A percentile compares a stretch with the other conserved stretches of the same genome.
Conservation (phyloP, 2,113 vertebrate genomes). For the Perca schrenkii region DNA sequence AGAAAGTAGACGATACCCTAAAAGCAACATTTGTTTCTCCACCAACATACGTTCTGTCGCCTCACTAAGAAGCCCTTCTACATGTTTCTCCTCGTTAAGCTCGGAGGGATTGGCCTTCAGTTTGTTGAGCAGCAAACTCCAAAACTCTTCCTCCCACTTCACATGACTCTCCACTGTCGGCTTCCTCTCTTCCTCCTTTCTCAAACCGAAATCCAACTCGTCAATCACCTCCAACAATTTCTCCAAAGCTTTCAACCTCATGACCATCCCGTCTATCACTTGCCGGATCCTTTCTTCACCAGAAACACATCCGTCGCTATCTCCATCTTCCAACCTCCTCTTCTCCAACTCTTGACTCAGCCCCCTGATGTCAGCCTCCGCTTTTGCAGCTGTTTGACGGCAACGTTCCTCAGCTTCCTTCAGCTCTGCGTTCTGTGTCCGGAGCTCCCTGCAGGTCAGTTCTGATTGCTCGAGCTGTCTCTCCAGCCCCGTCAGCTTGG, state of each 20-base stretch:
- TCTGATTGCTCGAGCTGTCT: conserved; percentile 51
- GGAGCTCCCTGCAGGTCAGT: conserved; percentile 48
- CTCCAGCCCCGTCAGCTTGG: conserved; percentile 59
- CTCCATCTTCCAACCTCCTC: conserved; percentile 4
- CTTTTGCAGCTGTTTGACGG: conserved; percentile 19
- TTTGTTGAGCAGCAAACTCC: conserved; percentile 53
- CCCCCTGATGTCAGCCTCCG: conserved; percentile 42
- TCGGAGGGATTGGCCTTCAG: conserved; percentile 31
- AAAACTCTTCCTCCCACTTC: conserved; percentile 68
- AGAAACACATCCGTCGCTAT: conserved; percentile 1
- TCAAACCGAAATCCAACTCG: conserved; percentile 33
- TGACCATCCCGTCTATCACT: conserved; percentile 48
- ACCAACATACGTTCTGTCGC: conserved; percentile 40
- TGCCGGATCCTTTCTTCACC: conserved; percentile 59
- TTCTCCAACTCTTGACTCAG: conserved; percentile 36
- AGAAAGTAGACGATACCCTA: conserved; percentile 33
- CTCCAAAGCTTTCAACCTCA: conserved; percentile 60
- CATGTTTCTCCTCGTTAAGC: conserved; percentile 15
- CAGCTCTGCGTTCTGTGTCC: conserved; percentile 42
- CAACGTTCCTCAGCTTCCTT: conserved; percentile 26
- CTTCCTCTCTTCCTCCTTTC: conserved; percentile 14
- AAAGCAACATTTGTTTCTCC: conserved; percentile 64
- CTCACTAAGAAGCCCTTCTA: conserved; percentile 30
- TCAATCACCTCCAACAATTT: conserved; percentile 65
- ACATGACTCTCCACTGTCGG: conserved; percentile 41